Conservation (phyloP, 2,888 invertebrate genomes). For the Amiota communis region DNA sequence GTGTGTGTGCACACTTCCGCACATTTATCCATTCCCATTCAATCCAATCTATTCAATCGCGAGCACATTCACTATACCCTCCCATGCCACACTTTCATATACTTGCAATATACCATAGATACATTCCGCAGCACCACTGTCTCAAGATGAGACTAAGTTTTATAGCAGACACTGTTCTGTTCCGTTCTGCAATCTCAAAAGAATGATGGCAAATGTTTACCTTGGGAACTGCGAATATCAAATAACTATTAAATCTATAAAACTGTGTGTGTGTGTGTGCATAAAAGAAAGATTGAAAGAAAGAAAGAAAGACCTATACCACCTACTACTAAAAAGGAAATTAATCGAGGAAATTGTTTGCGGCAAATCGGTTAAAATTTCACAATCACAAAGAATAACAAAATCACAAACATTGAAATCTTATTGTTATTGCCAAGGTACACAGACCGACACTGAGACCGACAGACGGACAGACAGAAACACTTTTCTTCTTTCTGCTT, state of each 20-base stretch:
- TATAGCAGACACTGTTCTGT: slow-evolving; percentile 16
- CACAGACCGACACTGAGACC: neutral
- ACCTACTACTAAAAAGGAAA: slow-evolving; percentile 49
- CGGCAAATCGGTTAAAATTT: slow-evolving; percentile 64
- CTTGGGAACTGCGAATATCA: slow-evolving; percentile 41
- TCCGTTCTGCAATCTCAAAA: slow-evolving; percentile 1
- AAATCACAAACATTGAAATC: neutral
- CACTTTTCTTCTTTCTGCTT: too few relatives aligned
- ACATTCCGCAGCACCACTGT: slow-evolving; percentile 18
- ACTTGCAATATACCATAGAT: too few relatives aligned
- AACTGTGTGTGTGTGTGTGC: slow-evolving; percentile 11
- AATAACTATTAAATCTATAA: slow-evolving; percentile 27
- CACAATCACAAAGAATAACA: slow-evolving; percentile 50
- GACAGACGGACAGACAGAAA: neutral
- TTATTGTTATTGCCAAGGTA: slow-evolving; percentile 29
- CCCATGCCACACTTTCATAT: slow-evolving; percentile 9
- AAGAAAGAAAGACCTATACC: too few relatives aligned
- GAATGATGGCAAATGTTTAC: slow-evolving; percentile 55
- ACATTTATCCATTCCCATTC: slow-evolving; percentile 18
- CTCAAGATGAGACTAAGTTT: slow-evolving; percentile 5
- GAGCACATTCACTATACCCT: slow-evolving; percentile 29
- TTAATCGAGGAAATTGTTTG: slow-evolving; percentile 66
- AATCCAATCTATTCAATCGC: slow-evolving; percentile 10
- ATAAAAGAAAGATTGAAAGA: too few relatives aligned
- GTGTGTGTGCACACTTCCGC: slow-evolving; percentile 20